Evolutionary conservation across 64 coral and sea anemone species (phyloP).

Genomic region (Cladopsammia gracilis): DNA sequence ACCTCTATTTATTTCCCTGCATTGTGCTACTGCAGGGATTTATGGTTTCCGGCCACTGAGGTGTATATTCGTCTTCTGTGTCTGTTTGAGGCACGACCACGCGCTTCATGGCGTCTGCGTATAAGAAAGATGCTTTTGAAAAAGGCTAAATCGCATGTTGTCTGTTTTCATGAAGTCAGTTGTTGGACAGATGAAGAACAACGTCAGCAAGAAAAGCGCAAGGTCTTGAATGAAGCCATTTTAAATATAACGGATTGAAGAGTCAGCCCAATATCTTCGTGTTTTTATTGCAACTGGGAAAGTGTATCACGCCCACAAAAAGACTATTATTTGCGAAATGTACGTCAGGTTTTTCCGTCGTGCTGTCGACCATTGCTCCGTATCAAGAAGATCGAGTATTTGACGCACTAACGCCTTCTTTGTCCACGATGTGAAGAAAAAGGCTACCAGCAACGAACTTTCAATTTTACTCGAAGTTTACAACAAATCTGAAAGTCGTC

Average conservation of each 20-base stretch:
- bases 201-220: neutral
- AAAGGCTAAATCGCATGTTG: too few species aligned
- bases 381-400: conserved; percentile 26
- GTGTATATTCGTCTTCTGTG: too few species aligned
- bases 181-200: conserved; percentile 39
- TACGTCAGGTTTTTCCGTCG: conserved; percentile 14
- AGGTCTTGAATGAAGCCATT: conserved; percentile 32
- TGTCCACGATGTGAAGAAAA: neutral
- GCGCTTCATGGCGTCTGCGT: too few species aligned
- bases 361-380: conserved; percentile 25
- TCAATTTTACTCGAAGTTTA: neutral
- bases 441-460: neutral
- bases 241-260: conserved; percentile 18
- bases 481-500: neutral
- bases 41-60: too few species aligned
- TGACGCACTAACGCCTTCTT: neutral
- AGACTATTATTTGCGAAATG: conserved; percentile 25
- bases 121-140: too few species aligned
- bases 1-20: too few species aligned
- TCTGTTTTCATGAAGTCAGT: conserved; percentile 1
- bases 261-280: conserved; percentile 35
- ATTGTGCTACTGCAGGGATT: too few species aligned
- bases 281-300: neutral
- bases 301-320: conserved; percentile 59
- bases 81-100: too few species aligned